Base-by-base conservation (phyloP, 2,797 vertebrate species). In the Bradypodion ventrale region DNA sequence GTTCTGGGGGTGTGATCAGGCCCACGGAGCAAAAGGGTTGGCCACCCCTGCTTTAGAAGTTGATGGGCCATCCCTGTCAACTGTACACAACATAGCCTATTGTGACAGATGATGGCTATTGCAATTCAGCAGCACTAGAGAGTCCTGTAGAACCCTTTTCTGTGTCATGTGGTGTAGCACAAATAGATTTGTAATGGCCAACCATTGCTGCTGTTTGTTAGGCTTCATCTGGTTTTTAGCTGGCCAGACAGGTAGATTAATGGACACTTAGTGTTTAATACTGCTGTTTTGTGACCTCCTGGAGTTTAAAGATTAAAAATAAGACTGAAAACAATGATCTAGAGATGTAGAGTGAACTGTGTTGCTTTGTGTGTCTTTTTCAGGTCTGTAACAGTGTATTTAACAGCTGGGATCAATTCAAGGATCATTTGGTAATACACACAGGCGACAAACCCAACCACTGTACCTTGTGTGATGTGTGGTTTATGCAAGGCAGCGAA, bases 351-450 rank as follows among this genome's bases (percentile, higher is more conserved):
- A 7, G 7, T 82, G 0, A 75, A 56, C 7, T 62, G 84, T 35
- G 25, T 8, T 68, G 1, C 0, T 0, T 23, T 88, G 1, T 87
- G 1, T 93, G 49, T 93, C 88, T 80, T 94, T 87, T 72, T 91
- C 93, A 99, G 99, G 98, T 99, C 78, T 99, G 99, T 94, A 98
- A 96, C 93, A 98, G 98, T 40, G 97, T 99, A n/a, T 99, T 99
- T 93, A 99, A 99, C 94, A 98, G 98, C 94, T 99, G 99, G 98
- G 99, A 99, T 92, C 98, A 99, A 86, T 99, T 99, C 85, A 99
- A 99, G 94, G 97, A 98, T 92, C 98, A 99, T 83, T 96, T 99
- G 89, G 98, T 98, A 82, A 97, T 97, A 93, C 99, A 99, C 94
- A 99, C 98, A 0, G 98, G 99, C 62, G 98, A 97, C 88, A 99